Conservation (phyloP, 2,888 invertebrate species). For the Linnaemya tessellans region DNA sequence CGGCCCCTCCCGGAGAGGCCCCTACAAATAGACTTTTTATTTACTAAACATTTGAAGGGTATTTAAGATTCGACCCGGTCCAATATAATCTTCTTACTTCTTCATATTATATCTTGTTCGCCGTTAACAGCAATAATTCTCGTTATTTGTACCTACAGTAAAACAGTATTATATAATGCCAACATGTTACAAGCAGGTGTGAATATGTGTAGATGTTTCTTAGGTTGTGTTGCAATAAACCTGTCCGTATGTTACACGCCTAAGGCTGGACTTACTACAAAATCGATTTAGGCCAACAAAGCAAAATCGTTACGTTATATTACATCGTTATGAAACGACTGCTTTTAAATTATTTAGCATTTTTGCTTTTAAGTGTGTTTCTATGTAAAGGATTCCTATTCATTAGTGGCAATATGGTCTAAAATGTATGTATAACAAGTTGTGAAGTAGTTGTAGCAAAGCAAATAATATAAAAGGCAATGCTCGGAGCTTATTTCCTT, state of each 20-base stretch:
- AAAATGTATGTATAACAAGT: neutral
- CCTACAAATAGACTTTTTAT: no score
- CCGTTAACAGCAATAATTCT: neutral
- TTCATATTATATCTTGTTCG: neutral
- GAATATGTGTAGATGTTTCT: neutral
- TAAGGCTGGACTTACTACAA: neutral
- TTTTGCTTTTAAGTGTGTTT: neutral
- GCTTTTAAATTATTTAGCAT: neutral
- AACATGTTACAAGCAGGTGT: neutral
- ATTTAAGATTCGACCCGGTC: no score
- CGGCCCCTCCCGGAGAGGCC: no score
- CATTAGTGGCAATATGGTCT: neutral
- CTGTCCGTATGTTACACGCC: neutral
- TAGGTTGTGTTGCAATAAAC: neutral
- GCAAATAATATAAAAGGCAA: neutral
- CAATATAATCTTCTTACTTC: no score
- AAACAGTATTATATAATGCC: neutral
- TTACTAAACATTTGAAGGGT: no score
- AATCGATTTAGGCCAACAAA: neutral
- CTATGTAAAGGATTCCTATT: neutral
- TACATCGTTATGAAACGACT: neutral
- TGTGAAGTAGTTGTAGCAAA: neutral
- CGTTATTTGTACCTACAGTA: neutral
- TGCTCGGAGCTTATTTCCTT: neutral
- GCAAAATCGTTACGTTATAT: neutral